Evolutionary conservation across 2,797 vertebrate genomes (phyloP), one percentile per base, ranked within the genome.

Genomic region (Chloroceryle inda): DNA sequence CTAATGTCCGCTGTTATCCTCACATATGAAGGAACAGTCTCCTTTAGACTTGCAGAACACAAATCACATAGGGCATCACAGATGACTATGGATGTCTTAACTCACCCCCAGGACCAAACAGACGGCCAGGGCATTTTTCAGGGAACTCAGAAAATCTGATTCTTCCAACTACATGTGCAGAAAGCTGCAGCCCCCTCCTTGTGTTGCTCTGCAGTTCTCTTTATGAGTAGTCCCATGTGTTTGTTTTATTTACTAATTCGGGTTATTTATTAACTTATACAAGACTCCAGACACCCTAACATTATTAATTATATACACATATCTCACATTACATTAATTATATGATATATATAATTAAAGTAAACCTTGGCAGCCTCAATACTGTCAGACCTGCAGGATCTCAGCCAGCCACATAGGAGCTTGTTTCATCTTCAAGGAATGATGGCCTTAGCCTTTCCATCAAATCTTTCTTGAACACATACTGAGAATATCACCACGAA

Each of bases 401-500:
- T 84, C 73, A 86, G 59, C 3, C 59, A 74, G 91, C 73, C 76
- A 92, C 38, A 66, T 37, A 91, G 59, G 10, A 96, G 67, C 18
- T 53, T 52, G 31, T 75, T 94, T 94, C 42, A 91, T 86, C 91
- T 93, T 92, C 83, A 68, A 81, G 88, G 85, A 92, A 85, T 55
- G 84, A 92, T 20, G 88, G 52, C 47, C 45, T 64, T n/a, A 88
- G 87, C 47, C 24, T 84, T 91, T 81, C 50, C 64, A 86, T 81
- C 83, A 90, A 73, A 75, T 94, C 35, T 58, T 86, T 77, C 80
- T 66, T 59, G 50, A 72, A 55, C 58, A 69, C 58, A 45, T 49
- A 72, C 19, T 44, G 55, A 75, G 72, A 93, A 29, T 56, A 71
- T 85, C 84, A 94, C 58, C 62, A 63, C 85, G 78, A 89, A 88